phyloP scores from a whole-genome alignment of 2,797 vertebrate species.

The Serranus cabrilla region DNA sequence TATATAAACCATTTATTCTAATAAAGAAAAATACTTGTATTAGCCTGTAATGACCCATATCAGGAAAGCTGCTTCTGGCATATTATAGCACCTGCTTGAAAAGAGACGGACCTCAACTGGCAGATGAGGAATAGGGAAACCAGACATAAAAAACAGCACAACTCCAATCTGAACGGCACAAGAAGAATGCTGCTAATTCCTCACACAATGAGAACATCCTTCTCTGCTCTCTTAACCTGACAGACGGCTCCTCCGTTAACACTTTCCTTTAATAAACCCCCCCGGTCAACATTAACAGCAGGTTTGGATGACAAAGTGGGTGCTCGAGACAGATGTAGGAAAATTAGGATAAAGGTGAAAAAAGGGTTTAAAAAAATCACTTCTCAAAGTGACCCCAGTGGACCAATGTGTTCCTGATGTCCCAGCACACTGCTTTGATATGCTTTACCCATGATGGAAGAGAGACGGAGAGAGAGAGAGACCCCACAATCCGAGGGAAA shows the following conservation, averaged over 20 bases:
- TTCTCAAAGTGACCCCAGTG: conserved; percentile 64
- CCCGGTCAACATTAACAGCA: conserved; percentile 43
- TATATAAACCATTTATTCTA: too few relatives aligned
- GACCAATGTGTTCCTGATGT: conserved; percentile 68
- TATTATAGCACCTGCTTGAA: conserved; percentile 28
- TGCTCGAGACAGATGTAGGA: conserved; percentile 50
- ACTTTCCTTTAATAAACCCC: conserved; percentile 62
- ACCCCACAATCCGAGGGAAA: conserved; percentile 67
- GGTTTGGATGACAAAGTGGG: conserved; percentile 58
- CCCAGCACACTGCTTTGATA: conserved; percentile 66
- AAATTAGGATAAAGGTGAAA: conserved; percentile 44
- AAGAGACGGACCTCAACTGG: conserved; percentile 7
- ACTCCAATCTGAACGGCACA: background rate
- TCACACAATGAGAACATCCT: conserved; percentile 33
- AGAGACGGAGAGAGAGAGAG: conserved; percentile 31
- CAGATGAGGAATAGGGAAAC: conserved; percentile 23
- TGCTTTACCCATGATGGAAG: conserved; percentile 48
- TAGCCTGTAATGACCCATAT: background rate
- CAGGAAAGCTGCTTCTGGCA: background rate
- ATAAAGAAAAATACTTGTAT: background rate
- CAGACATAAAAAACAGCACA: conserved; percentile 10
- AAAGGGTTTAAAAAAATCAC: conserved; percentile 47
- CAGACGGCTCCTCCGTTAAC: conserved; percentile 61
- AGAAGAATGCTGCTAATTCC: conserved; percentile 18
- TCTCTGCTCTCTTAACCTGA: conserved; percentile 29